A percentile compares a stretch with the other conserved stretches of the same genome.
phyloP scores from a whole-genome alignment of 2,113 vertebrate species.

The human (Homo sapiens) region GRCh38 chrY:6708501-6709000 shows the following conservation, averaged over 20 bases:
- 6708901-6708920: not conserved
- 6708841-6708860: not conserved
- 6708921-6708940: not conserved
- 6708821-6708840: not conserved
- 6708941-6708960: not conserved
- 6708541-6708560: not conserved
- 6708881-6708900: not conserved
- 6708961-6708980: not conserved
- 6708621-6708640: not conserved
- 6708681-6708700: not conserved
- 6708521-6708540: no score
- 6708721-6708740: not conserved
- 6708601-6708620: not conserved
- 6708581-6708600: not conserved
- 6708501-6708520: no score
- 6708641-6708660: not conserved
- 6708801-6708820: not conserved
- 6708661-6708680: not conserved
- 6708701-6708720: not conserved
- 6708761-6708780: not conserved
- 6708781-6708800: not conserved
- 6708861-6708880: not conserved
- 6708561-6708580: not conserved
- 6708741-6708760: not conserved
- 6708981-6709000: not conserved